These are phyloP conservation scores for Pygoscelis antarcticus DNA, from an alignment of 2,113 vertebrate genomes.

Conservation along the genomic window DNA sequence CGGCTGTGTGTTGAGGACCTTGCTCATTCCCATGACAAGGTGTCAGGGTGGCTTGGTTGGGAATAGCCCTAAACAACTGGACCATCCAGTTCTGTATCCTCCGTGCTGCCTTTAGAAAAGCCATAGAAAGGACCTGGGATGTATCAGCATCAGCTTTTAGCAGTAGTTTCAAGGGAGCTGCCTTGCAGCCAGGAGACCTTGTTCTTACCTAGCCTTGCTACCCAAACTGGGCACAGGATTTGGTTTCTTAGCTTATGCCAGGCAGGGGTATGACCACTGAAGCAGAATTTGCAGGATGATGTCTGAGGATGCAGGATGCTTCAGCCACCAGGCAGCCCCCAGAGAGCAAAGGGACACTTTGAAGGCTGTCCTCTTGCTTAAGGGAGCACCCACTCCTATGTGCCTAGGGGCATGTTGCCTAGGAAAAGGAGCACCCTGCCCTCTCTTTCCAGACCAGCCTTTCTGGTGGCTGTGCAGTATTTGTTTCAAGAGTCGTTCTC, in stretches of 20 bases:
- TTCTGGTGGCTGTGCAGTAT: background rate
- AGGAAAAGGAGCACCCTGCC: background rate
- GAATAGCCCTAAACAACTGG: background rate
- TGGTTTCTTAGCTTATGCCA: background rate
- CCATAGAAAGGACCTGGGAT: background rate
- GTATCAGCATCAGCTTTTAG: background rate
- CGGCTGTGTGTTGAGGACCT: background rate
- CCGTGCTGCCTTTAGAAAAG: background rate
- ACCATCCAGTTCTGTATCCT: background rate
- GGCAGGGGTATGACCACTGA: background rate
- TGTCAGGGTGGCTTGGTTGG: background rate
- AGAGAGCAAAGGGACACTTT: background rate
- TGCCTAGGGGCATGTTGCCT: background rate
- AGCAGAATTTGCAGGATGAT: background rate
- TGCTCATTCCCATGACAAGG: background rate
- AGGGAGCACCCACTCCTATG: accelerated
- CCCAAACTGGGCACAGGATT: background rate
- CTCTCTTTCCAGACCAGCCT: background rate
- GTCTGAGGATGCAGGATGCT: background rate
- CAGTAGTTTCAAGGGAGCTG: background rate
- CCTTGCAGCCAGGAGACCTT: background rate
- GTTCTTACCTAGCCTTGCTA: background rate
- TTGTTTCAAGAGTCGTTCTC: background rate
- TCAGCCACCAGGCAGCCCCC: background rate
- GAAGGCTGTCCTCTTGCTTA: background rate